Percentiles rank a stretch among this genome's conserved stretches.
These are phyloP conservation scores for Perizoma affinitatum DNA, from an alignment of 2,888 invertebrate genomes.

Conservation along the genomic window DNA sequence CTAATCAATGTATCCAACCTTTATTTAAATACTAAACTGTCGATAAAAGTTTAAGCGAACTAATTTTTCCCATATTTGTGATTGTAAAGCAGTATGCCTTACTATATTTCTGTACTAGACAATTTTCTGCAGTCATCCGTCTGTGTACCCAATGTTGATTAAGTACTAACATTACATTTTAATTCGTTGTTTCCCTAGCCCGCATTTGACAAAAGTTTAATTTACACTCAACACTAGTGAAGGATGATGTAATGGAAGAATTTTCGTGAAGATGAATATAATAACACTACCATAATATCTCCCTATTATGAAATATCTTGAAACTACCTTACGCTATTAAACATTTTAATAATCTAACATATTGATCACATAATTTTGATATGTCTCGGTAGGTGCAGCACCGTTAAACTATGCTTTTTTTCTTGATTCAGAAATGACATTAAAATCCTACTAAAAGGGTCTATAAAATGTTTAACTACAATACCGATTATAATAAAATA, in stretches of 20 bases:
- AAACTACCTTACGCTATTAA: slow-evolving; percentile 60
- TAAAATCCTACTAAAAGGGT: slow-evolving; percentile 62
- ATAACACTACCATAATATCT: slow-evolving; percentile 42
- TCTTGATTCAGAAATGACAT: slow-evolving; percentile 50
- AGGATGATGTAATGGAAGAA: slow-evolving; percentile 42
- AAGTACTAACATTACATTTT: slow-evolving; percentile 49
- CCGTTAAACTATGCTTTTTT: slow-evolving; percentile 67
- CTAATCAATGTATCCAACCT: slow-evolving; percentile 1
- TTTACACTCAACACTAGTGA: slow-evolving; percentile 46
- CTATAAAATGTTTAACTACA: slow-evolving; percentile 76
- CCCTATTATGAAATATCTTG: slow-evolving; percentile 49
- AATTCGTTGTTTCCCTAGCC: slow-evolving; percentile 80
- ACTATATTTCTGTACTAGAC: too few species aligned
- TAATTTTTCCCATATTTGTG: background rate
- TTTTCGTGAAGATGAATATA: slow-evolving; percentile 39
- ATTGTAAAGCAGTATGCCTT: too few species aligned
- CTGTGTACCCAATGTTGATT: slow-evolving; percentile 42
- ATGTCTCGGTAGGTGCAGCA: slow-evolving; percentile 77
- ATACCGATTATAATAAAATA: slow-evolving; percentile 82
- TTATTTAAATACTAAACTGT: background rate
- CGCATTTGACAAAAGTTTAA: slow-evolving; percentile 80
- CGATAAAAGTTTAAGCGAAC: slow-evolving; percentile 13
- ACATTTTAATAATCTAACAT: slow-evolving; percentile 52
- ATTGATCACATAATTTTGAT: slow-evolving; percentile 80
- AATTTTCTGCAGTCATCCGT: slow-evolving; percentile 5